Evolutionary conservation across 1,140 invertebrate species (phyloP), one percentile per base, ranked within the genome.

Genomic region (Scylla paramamosain): DNA sequence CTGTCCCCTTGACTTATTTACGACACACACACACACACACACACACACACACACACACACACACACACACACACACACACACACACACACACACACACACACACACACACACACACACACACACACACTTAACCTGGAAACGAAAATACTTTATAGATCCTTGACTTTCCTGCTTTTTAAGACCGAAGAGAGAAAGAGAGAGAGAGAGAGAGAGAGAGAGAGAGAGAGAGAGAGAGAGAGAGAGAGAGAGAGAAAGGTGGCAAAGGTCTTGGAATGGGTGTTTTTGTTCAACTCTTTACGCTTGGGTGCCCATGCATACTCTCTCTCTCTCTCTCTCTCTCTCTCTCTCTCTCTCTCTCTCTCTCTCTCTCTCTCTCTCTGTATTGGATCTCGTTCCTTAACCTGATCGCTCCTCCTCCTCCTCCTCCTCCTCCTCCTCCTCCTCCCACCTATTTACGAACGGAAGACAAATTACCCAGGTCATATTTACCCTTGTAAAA

Each of bases 261-360:
- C 16, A 77, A 20, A 77, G 67, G 67, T 77, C 67, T 77, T 20
- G 67, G n/a, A 77, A 77, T 77, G 67, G 67, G 67, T 77, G 67
- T 77, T 77, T 77, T 77, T 77, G 67, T 77, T 77, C 67, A 77
- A 77, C 7, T n/a, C 67, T 77, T 77, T n/a, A n/a, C 67, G 67
- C 67, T 77, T 77, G 67, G 67, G 67, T 77, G 67, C 67, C 67
- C 67, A 77, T 77, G 67, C 67, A 77, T 77, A 67, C 20, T 67
- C 59, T 67, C 59, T 67, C 59, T 77, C 67, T 77, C 67, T 77
- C 67, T 77, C 67, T 77, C 67, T 77, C 67, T 77, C 67, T 77
- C 67, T 77, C 67, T 77, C 67, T 77, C 67, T 77, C 67, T 77
- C 67, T 77, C 67, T 77, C 67, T 77, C 67, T 77, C 67, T 77